Percentiles rank a stretch among this genome's conserved stretches.
These are phyloP conservation scores for Daktulosphaira vitifoliae DNA, from an alignment of 1,140 invertebrate genomes.

Conservation along the genomic window DNA sequence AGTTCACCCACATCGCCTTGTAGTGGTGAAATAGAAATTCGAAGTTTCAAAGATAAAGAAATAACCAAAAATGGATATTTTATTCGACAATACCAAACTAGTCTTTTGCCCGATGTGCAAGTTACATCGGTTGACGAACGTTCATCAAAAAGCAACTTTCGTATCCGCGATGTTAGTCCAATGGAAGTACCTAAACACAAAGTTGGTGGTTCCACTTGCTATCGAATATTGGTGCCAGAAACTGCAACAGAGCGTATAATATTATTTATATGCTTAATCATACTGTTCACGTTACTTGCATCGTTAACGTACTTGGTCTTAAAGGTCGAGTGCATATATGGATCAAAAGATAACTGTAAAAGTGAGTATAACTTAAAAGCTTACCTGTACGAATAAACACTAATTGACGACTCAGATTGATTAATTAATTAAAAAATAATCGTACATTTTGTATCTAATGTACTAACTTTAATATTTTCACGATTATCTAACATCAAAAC, in stretches of 20 bases:
- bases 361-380: slow-evolving; percentile 10
- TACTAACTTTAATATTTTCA: too few species aligned
- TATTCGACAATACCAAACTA: not conserved
- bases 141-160: not conserved
- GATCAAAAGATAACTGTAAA: not conserved
- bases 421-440: too few species aligned
- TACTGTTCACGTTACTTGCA: slow-evolving; percentile 20
- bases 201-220: slow-evolving; percentile 29
- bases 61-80: slow-evolving; percentile 25
- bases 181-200: slow-evolving; percentile 14
- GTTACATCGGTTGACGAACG: slow-evolving; percentile 32
- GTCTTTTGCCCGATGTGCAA: slow-evolving; percentile 31
- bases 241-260: slow-evolving; percentile 22
- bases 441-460: too few species aligned
- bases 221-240: slow-evolving; percentile 7
- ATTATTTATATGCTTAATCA: slow-evolving; percentile 9
- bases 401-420: too few species aligned
- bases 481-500: too few species aligned
- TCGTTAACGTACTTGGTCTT: slow-evolving; percentile 15
- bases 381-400: too few species aligned
- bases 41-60: not conserved
- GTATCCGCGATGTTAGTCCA: slow-evolving; percentile 1
- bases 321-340: slow-evolving; percentile 12
- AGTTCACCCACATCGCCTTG: not conserved
- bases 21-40: not conserved